Conservation (phyloP, 2,888 invertebrate species). For the Pantelozetes paolii region DNA sequence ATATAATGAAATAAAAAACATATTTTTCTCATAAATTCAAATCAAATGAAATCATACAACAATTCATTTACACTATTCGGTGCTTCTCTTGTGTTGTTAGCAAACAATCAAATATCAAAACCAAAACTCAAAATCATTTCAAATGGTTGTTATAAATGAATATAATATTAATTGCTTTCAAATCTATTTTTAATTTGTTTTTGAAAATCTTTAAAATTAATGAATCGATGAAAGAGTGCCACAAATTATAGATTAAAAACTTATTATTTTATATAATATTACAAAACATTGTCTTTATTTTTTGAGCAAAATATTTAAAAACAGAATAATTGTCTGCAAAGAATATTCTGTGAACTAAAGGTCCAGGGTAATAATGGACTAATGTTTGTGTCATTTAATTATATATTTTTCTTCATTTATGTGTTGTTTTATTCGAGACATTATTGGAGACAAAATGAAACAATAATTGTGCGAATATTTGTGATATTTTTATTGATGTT, state of each 20-base stretch:
- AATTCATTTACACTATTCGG: neutral
- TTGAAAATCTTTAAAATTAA: neutral
- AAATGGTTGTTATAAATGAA: neutral
- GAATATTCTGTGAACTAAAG: too few relatives aligned
- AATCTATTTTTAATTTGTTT: neutral
- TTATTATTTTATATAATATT: neutral
- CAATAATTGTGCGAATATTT: constrained; percentile 17
- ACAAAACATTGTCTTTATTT: too few relatives aligned
- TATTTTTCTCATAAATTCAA: neutral
- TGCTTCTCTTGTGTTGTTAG: neutral
- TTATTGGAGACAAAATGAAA: neutral
- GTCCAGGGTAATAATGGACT: too few relatives aligned
- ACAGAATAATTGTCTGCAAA: too few relatives aligned
- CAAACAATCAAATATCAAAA: constrained; percentile 13
- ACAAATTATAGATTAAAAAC: neutral
- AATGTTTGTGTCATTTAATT: too few relatives aligned
- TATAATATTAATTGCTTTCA: neutral
- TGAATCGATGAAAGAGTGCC: neutral
- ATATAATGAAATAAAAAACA: neutral
- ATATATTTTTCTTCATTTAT: too few relatives aligned
- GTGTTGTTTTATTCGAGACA: neutral
- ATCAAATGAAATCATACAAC: neutral
- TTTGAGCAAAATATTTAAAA: too few relatives aligned
- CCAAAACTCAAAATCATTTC: neutral
- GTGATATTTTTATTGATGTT: constrained; percentile 27